Evolutionary conservation across 2,888 invertebrate genomes (phyloP), one percentile per base, ranked within the genome.

Genomic region (Blera fallax): DNA sequence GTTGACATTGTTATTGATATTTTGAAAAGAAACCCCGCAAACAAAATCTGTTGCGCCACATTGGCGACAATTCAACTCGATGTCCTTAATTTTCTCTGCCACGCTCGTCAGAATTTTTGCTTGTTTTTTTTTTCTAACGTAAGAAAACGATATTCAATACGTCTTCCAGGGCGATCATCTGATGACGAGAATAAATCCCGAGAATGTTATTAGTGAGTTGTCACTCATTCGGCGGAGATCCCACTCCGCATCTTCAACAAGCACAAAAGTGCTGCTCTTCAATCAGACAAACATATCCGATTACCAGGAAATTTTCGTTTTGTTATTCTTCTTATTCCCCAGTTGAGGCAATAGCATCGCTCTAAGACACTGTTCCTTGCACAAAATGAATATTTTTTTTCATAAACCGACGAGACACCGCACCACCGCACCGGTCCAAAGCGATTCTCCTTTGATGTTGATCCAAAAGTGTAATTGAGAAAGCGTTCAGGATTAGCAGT

Each of bases 141-240:
- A 8, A 37, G 37, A 77, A 76, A 72, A 40, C 32, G 81, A 77
- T 67, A 85, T 81, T 85, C 56, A 85, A 85, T 85, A 85, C 72
- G 58, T 27, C 70, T 60, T 67, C 64, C 69, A 56, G 40, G 24
- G 52, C 32, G 65, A 70, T 64, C 64, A 50, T 45, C 67, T 32
- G 69, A 65, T 60, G 45, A 65, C 45, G 32, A 70, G 43, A 74
- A 32, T 60, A 58, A 37, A 54, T 62, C 24, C 29, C 50, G 56
- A 64, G 58, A 40, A 67, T 77, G 81, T 81, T 85, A 85, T 85
- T 85, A 85, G 81, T 85, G 85, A 81, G 81, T 81, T 85, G 85
- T 85, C 85, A 85, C 81, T 85, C 85, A 85, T 62, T 72, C 48
- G 40, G 65, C 52, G 60, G 48, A 52, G 34, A 85, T 84, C 52